Percentiles rank a stretch among this genome's conserved stretches.
phyloP scores from a whole-genome alignment of 2,888 invertebrate species.

The Heterodera filipjevi region DNA sequence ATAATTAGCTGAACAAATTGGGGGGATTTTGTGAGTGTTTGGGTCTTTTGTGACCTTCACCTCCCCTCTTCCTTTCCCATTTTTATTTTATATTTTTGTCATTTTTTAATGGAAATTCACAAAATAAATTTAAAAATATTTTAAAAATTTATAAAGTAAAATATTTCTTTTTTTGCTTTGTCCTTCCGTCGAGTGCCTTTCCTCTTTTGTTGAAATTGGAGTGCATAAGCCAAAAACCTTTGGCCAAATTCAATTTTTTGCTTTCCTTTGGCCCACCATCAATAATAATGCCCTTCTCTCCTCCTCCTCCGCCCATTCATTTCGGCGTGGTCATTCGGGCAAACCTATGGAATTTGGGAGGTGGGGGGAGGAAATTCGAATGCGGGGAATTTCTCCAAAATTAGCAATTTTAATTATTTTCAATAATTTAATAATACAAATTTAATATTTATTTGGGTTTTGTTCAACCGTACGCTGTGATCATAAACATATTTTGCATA shows the following conservation, averaged over 20 bases:
- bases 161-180: neutral
- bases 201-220: neutral
- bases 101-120: neutral
- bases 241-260: constrained; percentile 12
- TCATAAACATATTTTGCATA: too few species aligned
- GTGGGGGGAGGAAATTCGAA: neutral
- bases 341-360: neutral
- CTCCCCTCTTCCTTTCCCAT: neutral
- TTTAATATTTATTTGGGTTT: too few species aligned
- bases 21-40: neutral
- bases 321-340: neutral
- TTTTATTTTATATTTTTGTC: neutral
- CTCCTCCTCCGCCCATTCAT: neutral
- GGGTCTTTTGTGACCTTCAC: constrained; percentile 3
- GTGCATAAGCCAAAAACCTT: neutral
- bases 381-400: neutral
- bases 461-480: too few species aligned
- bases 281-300: neutral
- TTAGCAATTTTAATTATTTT: too few species aligned
- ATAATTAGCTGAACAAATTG: constrained; percentile 4
- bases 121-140: neutral
- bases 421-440: too few species aligned
- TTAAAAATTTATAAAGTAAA: neutral
- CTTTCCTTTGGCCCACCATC: neutral
- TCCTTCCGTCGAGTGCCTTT: neutral